phyloP scores from a whole-genome alignment of 2,888 invertebrate species.

The Pasiphila rectangulata region DNA sequence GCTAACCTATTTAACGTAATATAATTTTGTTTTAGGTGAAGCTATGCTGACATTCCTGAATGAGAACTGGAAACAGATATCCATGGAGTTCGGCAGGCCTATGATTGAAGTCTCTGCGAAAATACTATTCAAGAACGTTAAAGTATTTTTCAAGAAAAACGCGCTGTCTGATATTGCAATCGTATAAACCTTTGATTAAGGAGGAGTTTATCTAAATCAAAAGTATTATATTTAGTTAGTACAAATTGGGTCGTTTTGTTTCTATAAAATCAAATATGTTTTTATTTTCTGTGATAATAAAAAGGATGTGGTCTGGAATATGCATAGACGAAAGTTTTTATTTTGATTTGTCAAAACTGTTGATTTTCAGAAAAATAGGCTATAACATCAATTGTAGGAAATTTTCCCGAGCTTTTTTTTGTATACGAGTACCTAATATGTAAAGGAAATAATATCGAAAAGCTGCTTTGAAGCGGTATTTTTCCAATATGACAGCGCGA shows the following conservation, averaged over 20 bases:
- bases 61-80: constrained; percentile 61
- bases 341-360: neutral
- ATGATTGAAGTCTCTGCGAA: constrained; percentile 50
- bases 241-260: neutral
- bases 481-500: too few species aligned
- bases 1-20: constrained; percentile 19
- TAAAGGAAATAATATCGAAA: too few species aligned
- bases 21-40: too few species aligned
- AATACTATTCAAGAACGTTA: constrained; percentile 48
- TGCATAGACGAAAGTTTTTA: neutral
- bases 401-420: too few species aligned
- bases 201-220: too few species aligned
- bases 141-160: constrained; percentile 41
- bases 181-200: too few species aligned
- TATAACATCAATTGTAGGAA: too few species aligned
- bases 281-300: neutral
- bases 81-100: constrained; percentile 59
- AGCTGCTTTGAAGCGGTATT: too few species aligned
- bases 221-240: too few species aligned
- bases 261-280: neutral
- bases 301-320: neutral
- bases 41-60: constrained; percentile 57
- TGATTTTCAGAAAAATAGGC: neutral
- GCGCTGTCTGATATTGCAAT: constrained; percentile 55
- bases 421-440: too few species aligned